Evolutionary conservation across 2,113 vertebrate genomes (phyloP).

Genomic region (Pseudopipra pipra): DNA sequence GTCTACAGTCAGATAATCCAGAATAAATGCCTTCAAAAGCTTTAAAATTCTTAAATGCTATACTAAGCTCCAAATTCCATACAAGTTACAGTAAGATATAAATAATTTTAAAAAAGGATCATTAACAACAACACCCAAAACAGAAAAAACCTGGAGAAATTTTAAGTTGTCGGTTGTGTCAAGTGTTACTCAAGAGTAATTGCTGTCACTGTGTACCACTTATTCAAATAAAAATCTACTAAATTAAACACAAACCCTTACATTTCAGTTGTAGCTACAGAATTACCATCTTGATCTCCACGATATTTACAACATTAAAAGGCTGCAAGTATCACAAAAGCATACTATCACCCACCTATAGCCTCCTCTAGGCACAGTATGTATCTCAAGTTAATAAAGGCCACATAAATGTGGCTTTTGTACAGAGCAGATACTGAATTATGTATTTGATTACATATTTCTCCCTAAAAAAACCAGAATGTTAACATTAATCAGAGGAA

Average conservation of each 20-base stretch:
- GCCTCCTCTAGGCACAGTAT: neutral
- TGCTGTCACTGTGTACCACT: neutral
- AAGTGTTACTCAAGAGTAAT: neutral
- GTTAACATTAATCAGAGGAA: constrained; percentile 61
- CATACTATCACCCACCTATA: constrained; percentile 24
- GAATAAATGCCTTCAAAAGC: neutral
- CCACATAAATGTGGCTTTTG: constrained; percentile 1
- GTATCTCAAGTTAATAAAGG: neutral
- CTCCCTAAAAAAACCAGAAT: constrained; percentile 37
- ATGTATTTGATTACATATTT: constrained; percentile 33
- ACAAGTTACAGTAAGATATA: neutral
- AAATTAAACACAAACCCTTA: neutral
- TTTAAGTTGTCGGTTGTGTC: neutral
- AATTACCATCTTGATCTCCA: neutral
- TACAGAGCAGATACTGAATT: constrained; percentile 44
- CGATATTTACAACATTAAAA: constrained; percentile 18
- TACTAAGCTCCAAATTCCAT: neutral
- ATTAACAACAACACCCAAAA: neutral
- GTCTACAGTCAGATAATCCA: neutral
- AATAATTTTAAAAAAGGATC: neutral
- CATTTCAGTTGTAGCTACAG: neutral
- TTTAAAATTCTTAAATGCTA: neutral
- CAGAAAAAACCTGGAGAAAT: neutral
- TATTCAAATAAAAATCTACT: neutral
- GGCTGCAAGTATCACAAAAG: neutral